Conservation (phyloP, 2,888 invertebrate species). For the Brachyptera putata region DNA sequence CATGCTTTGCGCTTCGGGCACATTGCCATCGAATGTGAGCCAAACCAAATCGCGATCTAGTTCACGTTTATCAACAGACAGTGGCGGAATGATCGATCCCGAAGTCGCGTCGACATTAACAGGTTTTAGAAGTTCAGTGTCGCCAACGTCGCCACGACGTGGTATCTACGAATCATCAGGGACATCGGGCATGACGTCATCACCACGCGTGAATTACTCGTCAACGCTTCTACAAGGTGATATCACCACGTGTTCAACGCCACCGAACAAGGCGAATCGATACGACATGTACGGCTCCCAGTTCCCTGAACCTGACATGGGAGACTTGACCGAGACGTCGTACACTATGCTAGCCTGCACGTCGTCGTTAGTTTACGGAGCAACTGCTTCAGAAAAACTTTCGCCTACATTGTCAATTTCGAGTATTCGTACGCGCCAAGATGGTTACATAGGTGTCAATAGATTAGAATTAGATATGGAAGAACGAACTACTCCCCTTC, state of each 20-base stretch:
- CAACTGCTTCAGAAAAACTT: slow-evolving; percentile 40
- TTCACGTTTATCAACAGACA: slow-evolving; percentile 60
- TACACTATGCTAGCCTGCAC: slow-evolving; percentile 49
- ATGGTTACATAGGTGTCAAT: slow-evolving; percentile 53
- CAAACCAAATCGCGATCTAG: slow-evolving; percentile 51
- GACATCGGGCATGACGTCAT: slow-evolving; percentile 46
- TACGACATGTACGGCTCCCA: slow-evolving; percentile 19
- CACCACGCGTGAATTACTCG: slow-evolving; percentile 44
- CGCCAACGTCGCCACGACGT: slow-evolving; percentile 26
- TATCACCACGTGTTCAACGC: slow-evolving; percentile 9
- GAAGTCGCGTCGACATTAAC: slow-evolving; percentile 48
- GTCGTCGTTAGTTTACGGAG: slow-evolving; percentile 51
- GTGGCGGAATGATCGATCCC: slow-evolving; percentile 57
- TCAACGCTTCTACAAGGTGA: slow-evolving; percentile 11
- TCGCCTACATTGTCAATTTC: slow-evolving; percentile 62
- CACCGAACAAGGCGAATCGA: slow-evolving; percentile 9
- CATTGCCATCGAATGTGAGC: slow-evolving; percentile 46
- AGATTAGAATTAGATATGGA: slow-evolving; percentile 27
- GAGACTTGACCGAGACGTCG: slow-evolving; percentile 43
- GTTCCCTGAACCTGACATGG: slow-evolving; percentile 24
- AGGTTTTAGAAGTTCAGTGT: slow-evolving; percentile 28
- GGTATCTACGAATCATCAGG: slow-evolving; percentile 49
- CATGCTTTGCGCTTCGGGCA: slow-evolving; percentile 49
- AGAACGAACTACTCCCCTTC: slow-evolving; percentile 34
- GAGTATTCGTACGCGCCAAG: slow-evolving; percentile 60